phyloP scores from a whole-genome alignment of 1,140 invertebrate species.

The Drosophila murphyi region DNA sequence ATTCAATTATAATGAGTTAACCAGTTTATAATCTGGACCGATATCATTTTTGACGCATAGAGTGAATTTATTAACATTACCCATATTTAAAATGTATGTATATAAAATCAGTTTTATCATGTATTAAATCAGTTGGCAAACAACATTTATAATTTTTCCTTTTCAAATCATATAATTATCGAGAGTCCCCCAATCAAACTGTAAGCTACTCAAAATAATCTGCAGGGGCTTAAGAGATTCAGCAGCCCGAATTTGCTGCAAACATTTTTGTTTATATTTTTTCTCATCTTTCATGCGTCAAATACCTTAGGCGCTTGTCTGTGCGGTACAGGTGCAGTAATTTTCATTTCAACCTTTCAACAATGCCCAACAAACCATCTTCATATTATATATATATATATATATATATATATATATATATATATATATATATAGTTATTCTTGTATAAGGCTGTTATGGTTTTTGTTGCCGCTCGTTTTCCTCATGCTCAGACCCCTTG shows the following conservation, averaged over 20 bases:
- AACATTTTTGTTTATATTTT: conserved; percentile 28
- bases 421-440: conserved; percentile 13
- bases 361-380: conserved; percentile 31
- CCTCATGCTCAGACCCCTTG: conserved; percentile 40
- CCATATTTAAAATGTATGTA: background rate
- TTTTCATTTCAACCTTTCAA: conserved; percentile 67
- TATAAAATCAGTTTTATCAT: background rate
- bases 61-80: background rate
- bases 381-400: conserved; percentile 12
- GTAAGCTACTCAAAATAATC: conserved; percentile 5
- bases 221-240: background rate
- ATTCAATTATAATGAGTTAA: conserved; percentile 1
- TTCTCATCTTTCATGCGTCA: conserved; percentile 34
- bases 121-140: no score
- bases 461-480: conserved; percentile 45
- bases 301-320: conserved; percentile 48
- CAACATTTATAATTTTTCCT: background rate
- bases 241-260: background rate
- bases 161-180: conserved; percentile 2
- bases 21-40: background rate
- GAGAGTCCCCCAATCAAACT: conserved; percentile 3
- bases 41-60: background rate
- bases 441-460: conserved; percentile 22
- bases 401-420: conserved; percentile 21
- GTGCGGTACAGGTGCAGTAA: conserved; percentile 48